Percentiles rank a stretch among this genome's conserved stretches.
Evolutionary conservation across 2,888 invertebrate species (phyloP).

Genomic region (Hylaea fasciaria): DNA sequence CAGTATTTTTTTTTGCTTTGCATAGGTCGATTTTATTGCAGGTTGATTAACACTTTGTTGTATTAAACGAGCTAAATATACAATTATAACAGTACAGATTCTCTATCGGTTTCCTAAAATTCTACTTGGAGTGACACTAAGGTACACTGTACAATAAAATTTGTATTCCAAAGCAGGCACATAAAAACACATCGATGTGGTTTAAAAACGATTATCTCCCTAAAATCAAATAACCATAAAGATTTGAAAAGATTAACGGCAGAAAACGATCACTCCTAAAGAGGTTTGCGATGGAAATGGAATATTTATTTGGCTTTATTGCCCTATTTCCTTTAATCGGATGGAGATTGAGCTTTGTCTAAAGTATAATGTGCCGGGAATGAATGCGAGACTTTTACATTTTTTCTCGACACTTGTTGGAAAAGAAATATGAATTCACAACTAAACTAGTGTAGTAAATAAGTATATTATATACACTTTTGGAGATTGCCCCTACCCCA

Average conservation of each 20-base stretch:
- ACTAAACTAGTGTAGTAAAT: too few species aligned
- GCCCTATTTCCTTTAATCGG: constrained; percentile 42
- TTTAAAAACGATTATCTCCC: constrained; percentile 28
- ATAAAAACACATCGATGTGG: constrained; percentile 13
- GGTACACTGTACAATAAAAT: not conserved
- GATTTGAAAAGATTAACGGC: constrained; percentile 38
- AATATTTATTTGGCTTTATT: constrained; percentile 44
- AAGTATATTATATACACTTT: too few species aligned
- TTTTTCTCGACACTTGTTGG: too few species aligned
- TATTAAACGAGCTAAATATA: too few species aligned
- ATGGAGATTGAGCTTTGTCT: constrained; percentile 39
- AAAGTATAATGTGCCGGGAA: constrained; percentile 31
- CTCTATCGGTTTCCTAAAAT: too few species aligned
- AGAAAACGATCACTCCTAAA: constrained; percentile 40
- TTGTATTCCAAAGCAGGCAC: not conserved
- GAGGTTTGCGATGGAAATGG: constrained; percentile 40
- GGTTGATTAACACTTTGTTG: too few species aligned
- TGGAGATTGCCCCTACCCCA: not conserved
- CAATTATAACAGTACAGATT: too few species aligned
- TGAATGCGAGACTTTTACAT: constrained; percentile 4
- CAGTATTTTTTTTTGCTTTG: too few species aligned
- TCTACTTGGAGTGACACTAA: too few species aligned
- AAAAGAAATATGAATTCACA: too few species aligned
- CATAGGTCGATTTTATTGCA: too few species aligned
- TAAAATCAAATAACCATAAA: constrained; percentile 35